Percentiles rank a stretch among this genome's conserved stretches.
Conservation (phyloP, 2,797 vertebrate species). For the Pangasius sanitwongsei region DNA sequence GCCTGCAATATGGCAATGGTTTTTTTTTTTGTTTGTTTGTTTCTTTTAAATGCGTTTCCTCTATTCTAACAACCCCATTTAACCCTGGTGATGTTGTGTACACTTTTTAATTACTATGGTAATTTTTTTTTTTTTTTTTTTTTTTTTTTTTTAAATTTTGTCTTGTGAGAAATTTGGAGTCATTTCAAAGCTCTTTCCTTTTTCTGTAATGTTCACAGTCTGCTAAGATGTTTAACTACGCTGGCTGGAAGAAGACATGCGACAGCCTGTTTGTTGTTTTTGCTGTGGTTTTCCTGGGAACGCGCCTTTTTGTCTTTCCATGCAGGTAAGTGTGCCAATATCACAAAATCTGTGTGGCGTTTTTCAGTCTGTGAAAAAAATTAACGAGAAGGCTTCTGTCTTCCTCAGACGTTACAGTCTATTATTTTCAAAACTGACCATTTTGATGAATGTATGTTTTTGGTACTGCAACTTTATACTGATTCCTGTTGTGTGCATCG, state of each 20-base stretch:
- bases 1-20: background rate
- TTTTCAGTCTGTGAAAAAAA: background rate
- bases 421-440: background rate
- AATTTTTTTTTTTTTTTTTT: no score
- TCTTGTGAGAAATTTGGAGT: background rate
- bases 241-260: constrained; percentile 81
- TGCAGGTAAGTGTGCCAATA: constrained; percentile 70
- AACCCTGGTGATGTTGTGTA: background rate
- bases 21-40: background rate
- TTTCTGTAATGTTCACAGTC: constrained; percentile 69
- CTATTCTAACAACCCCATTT: background rate
- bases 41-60: background rate
- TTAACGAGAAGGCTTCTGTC: background rate
- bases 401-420: background rate
- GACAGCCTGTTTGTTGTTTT: constrained; percentile 85
- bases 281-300: constrained; percentile 81
- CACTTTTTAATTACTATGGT: background rate
- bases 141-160: no score
- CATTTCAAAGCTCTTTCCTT: background rate
- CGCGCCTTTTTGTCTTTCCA: constrained; percentile 84
- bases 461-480: background rate
- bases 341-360: background rate
- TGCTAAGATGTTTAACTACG: constrained; percentile 89
- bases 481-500: background rate
- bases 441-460: background rate